Evolutionary conservation across 2,113 vertebrate genomes (phyloP).

Genomic region (Emydura subglobosa): DNA sequence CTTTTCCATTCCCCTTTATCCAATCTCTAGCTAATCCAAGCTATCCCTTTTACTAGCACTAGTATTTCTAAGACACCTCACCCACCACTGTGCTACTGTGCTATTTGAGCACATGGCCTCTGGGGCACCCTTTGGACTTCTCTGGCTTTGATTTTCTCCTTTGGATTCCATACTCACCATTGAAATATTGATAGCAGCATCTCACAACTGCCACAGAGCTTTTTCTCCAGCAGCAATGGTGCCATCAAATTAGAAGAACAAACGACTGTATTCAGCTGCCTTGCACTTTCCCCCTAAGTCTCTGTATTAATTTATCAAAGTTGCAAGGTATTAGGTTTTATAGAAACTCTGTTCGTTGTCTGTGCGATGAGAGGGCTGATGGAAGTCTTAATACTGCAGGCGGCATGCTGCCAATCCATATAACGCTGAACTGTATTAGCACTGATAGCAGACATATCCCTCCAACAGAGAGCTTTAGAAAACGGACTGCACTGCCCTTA

Average conservation of each 20-base stretch:
- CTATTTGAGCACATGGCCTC: rapidly evolving
- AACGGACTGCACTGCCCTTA: neutral
- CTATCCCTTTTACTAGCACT: neutral
- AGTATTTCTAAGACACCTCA: neutral
- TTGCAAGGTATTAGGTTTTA: constrained; percentile 28
- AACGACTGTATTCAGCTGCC: neutral
- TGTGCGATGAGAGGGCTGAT: neutral
- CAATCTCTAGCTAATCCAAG: rapidly evolving
- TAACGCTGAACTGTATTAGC: constrained; percentile 18
- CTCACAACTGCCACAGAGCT: neutral
- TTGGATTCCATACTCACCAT: neutral
- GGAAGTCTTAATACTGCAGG: constrained; percentile 37
- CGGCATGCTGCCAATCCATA: constrained; percentile 36
- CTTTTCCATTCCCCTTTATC: neutral
- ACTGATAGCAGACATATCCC: neutral
- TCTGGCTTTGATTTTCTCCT: neutral
- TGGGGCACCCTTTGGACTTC: rapidly evolving
- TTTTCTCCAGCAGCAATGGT: neutral
- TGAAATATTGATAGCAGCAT: neutral
- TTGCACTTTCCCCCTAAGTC: constrained; percentile 32
- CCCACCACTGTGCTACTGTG: rapidly evolving
- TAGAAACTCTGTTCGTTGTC: neutral
- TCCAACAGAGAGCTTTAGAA: neutral
- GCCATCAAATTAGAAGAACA: neutral
- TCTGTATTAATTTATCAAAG: constrained; percentile 22